phyloP scores from a whole-genome alignment of 2,797 vertebrate genomes.

The Meriones psammophilus region DNA sequence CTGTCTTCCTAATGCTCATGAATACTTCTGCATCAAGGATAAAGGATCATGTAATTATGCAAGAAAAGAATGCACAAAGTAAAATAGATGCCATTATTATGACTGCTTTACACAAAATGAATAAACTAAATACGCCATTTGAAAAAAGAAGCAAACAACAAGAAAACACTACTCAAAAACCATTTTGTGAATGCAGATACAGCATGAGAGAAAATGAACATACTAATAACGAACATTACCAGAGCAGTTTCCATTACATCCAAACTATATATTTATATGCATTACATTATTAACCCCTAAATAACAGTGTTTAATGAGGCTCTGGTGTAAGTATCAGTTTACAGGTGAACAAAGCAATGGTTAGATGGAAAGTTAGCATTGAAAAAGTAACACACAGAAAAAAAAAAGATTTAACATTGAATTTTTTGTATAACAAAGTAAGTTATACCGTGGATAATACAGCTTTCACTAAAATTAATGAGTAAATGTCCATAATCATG shows the following conservation, averaged over 20 bases:
- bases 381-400: no score
- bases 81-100: not conserved
- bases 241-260: not conserved
- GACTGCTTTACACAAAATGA: not conserved
- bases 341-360: no score
- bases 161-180: not conserved
- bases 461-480: no score
- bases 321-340: no score
- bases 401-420: no score
- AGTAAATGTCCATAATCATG: no score
- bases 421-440: no score
- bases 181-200: not conserved
- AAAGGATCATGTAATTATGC: not conserved
- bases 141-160: not conserved
- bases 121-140: not conserved
- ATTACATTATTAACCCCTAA: conserved; percentile 19
- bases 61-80: not conserved
- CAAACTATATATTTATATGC: not conserved
- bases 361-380: no score
- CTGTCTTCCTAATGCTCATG: not conserved
- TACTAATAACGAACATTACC: not conserved
- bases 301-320: not conserved
- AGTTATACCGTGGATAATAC: no score
- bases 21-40: not conserved
- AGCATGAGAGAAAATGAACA: not conserved